phyloP scores from a whole-genome alignment of 2,797 vertebrate species.

The Chaenodraco wilsoni region DNA sequence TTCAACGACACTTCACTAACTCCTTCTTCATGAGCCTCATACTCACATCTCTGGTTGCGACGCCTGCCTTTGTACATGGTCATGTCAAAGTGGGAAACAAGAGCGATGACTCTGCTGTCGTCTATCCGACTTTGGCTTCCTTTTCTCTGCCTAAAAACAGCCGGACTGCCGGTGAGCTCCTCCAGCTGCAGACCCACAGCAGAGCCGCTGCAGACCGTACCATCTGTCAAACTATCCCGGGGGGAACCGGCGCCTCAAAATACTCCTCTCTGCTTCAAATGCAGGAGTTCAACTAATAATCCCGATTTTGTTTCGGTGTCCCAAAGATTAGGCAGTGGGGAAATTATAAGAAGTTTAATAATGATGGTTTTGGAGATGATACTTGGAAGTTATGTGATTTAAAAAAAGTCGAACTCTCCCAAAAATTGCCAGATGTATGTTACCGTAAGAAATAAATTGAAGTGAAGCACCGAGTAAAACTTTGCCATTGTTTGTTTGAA shows the following conservation, averaged over 20 bases:
- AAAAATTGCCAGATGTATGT: background rate
- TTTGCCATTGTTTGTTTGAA: background rate
- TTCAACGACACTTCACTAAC: background rate
- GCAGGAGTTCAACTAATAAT: slow-evolving; percentile 4
- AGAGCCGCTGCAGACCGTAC: slow-evolving; percentile 67
- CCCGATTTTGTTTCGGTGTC: too few species aligned
- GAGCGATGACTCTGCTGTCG: slow-evolving; percentile 1
- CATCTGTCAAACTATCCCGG: slow-evolving; percentile 63
- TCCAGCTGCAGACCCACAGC: slow-evolving; percentile 38
- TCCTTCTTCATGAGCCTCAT: slow-evolving; percentile 17
- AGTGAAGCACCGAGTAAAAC: background rate
- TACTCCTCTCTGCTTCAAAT: slow-evolving; percentile 8
- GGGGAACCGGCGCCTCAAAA: slow-evolving; percentile 50
- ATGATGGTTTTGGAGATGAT: background rate
- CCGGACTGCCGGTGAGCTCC: slow-evolving; percentile 33
- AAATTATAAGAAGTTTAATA: background rate
- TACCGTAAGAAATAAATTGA: background rate
- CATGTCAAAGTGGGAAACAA: slow-evolving; percentile 33
- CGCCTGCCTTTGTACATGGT: slow-evolving; percentile 81
- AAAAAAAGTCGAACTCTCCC: background rate
- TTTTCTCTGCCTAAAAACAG: slow-evolving; percentile 30
- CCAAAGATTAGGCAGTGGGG: background rate
- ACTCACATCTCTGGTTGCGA: slow-evolving; percentile 82
- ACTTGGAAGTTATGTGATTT: background rate
- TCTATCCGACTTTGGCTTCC: slow-evolving; percentile 3